These are phyloP conservation scores for Rhinolophus ferrumequinum DNA, from an alignment of 2,113 vertebrate species.

Conservation along the genomic window DNA sequence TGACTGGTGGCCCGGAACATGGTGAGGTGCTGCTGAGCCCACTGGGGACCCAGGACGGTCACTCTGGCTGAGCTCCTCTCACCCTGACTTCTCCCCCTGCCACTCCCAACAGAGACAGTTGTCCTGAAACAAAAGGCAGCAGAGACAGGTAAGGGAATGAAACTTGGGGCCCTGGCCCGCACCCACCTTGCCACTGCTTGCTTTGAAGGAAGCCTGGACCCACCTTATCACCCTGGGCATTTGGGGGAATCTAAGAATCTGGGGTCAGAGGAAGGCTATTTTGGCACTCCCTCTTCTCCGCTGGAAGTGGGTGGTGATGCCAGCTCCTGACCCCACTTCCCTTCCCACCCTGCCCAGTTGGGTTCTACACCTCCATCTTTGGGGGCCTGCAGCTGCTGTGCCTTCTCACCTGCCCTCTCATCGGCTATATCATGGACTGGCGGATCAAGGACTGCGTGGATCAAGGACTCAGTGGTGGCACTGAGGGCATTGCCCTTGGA, in stretches of 20 bases:
- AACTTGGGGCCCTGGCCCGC: not conserved
- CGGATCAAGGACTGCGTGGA: slow-evolving; percentile 83
- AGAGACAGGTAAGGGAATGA: slow-evolving; percentile 72
- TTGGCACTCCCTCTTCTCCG: not conserved
- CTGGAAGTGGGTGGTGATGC: not conserved
- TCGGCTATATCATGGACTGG: slow-evolving; percentile 96
- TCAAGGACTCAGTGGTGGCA: no score
- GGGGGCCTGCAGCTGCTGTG: slow-evolving; percentile 93
- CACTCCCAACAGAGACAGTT: not conserved
- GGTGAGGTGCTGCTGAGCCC: slow-evolving; percentile 65
- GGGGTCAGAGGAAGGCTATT: not conserved
- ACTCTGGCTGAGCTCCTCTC: not conserved
- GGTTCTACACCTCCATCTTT: slow-evolving; percentile 91
- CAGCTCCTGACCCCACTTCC: not conserved
- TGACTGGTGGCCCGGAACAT: slow-evolving; percentile 71
- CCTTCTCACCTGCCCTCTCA: slow-evolving; percentile 92
- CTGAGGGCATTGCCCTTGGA: not conserved
- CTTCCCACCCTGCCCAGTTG: slow-evolving; percentile 81
- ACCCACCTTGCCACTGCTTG: rapidly evolving
- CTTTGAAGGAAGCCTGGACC: not conserved
- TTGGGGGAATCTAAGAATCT: not conserved
- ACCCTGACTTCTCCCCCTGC: not conserved
- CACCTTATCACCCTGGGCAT: not conserved
- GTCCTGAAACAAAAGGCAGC: not conserved
- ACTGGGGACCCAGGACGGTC: not conserved